Evolutionary conservation across 2,797 vertebrate genomes (phyloP).

Genomic region (Coccyzus lansbergi): DNA sequence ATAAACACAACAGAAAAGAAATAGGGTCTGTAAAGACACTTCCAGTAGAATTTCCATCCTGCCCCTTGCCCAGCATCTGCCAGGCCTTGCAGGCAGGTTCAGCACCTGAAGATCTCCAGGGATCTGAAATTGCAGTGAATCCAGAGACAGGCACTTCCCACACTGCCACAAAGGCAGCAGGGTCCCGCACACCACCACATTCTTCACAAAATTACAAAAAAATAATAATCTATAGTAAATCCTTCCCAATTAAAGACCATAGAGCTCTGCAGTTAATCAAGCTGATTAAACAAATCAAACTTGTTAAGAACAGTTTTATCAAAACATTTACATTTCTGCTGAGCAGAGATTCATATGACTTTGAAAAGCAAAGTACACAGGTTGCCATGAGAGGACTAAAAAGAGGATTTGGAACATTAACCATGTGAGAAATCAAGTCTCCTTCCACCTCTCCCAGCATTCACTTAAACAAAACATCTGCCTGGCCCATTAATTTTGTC

Average conservation of each 20-base stretch:
- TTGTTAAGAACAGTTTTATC: constrained; percentile 57
- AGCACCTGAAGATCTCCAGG: background rate
- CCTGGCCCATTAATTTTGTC: background rate
- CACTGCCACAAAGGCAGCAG: background rate
- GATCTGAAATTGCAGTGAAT: background rate
- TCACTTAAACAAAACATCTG: constrained; percentile 22
- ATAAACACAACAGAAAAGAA: background rate
- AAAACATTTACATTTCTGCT: constrained; percentile 76
- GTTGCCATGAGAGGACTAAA: constrained; percentile 48
- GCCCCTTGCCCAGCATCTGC: background rate
- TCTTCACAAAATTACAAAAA: constrained; percentile 14
- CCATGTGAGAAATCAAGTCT: constrained; percentile 29
- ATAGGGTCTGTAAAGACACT: background rate
- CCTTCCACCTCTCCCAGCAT: background rate
- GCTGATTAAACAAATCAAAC: constrained; percentile 51
- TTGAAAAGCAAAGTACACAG: constrained; percentile 54
- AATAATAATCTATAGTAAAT: background rate
- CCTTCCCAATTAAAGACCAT: constrained; percentile 8
- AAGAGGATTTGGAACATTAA: constrained; percentile 21
- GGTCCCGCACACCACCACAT: background rate
- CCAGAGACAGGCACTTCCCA: background rate
- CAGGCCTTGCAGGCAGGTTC: background rate
- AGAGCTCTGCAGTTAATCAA: constrained; percentile 57
- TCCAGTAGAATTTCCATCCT: background rate
- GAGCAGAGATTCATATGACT: constrained; percentile 60